phyloP scores from a whole-genome alignment of 2,888 invertebrate genomes.

The Apamea epomidion region DNA sequence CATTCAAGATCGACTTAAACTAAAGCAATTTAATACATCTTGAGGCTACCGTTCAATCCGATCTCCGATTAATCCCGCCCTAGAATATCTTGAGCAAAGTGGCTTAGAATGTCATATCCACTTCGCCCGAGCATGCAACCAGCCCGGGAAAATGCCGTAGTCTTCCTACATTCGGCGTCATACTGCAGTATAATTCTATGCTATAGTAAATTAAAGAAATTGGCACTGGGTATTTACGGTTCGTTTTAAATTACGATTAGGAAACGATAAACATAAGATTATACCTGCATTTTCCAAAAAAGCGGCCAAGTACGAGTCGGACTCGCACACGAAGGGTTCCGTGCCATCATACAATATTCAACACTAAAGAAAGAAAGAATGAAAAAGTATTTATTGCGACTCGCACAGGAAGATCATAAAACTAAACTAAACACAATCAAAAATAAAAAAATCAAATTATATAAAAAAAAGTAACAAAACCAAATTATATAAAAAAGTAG shows the following conservation, averaged over 20 bases:
- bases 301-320: too few species aligned
- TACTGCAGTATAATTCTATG: conserved; percentile 3
- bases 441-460: too few species aligned
- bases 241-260: neutral
- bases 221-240: neutral
- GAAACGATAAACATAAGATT: neutral
- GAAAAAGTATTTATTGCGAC: too few species aligned
- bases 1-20: conserved; percentile 23
- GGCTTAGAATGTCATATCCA: conserved; percentile 35
- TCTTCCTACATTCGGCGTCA: neutral
- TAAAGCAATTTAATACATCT: conserved; percentile 35
- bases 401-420: too few species aligned
- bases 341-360: neutral
- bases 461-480: too few species aligned
- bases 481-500: too few species aligned
- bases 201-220: neutral
- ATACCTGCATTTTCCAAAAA: neutral
- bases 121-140: conserved; percentile 12
- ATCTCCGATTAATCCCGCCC: conserved; percentile 24
- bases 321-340: neutral
- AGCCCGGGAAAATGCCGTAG: neutral
- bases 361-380: too few species aligned
- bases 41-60: conserved; percentile 14
- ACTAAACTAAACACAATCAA: too few species aligned
- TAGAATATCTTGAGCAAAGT: conserved; percentile 29